phyloP scores from a whole-genome alignment of 2,888 invertebrate genomes.

The Drosophila borealis region DNA sequence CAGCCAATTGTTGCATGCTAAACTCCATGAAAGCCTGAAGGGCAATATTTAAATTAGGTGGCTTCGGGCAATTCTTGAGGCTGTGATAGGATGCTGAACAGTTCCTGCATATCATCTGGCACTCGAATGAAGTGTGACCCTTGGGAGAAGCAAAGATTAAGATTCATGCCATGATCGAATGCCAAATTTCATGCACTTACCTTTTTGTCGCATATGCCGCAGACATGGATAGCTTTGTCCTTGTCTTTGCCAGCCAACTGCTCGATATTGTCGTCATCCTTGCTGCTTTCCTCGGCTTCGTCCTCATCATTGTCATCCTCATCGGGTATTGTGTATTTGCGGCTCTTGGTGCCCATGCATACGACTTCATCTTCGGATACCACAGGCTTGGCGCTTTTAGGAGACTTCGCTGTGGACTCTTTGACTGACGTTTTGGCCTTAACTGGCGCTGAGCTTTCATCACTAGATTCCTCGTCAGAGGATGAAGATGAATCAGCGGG shows the following conservation, averaged over 20 bases:
- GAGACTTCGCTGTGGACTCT: slow-evolving; percentile 27
- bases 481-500: slow-evolving; percentile 40
- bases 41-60: slow-evolving; percentile 78
- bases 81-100: slow-evolving; percentile 79
- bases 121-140: slow-evolving; percentile 82
- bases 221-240: slow-evolving; percentile 37
- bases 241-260: slow-evolving; percentile 22
- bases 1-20: slow-evolving; percentile 77
- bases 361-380: slow-evolving; percentile 81
- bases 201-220: slow-evolving; percentile 80
- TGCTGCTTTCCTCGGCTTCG: slow-evolving; percentile 26
- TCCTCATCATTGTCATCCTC: slow-evolving; percentile 56
- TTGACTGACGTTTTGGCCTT: slow-evolving; percentile 35
- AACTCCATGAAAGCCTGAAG: slow-evolving; percentile 83
- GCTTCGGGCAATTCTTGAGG: slow-evolving; percentile 77
- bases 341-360: slow-evolving; percentile 76
- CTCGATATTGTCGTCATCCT: slow-evolving; percentile 7
- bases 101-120: slow-evolving; percentile 82
- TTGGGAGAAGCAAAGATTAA: slow-evolving; percentile 21
- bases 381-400: slow-evolving; percentile 32
- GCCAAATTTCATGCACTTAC: slow-evolving; percentile 47
- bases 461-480: slow-evolving; percentile 48
- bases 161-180: neutral
- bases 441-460: slow-evolving; percentile 25
- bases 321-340: slow-evolving; percentile 71